Percentiles rank a stretch among this genome's conserved stretches.
Conservation (phyloP, 2,113 vertebrate species). For the Nesoenas mayeri region DNA sequence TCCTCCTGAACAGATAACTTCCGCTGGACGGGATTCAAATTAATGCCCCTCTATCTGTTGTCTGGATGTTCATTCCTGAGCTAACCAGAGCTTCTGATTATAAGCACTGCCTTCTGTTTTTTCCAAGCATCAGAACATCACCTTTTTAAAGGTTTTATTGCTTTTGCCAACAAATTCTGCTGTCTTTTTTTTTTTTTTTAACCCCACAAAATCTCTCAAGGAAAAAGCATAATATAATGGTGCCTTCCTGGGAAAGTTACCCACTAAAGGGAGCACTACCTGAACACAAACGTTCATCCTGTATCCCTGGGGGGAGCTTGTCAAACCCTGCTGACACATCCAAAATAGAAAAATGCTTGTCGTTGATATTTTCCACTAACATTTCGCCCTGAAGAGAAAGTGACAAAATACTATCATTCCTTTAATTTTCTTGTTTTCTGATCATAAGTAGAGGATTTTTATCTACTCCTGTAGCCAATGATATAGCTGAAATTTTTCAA, state of each 20-base stretch:
- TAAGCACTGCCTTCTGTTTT: background rate
- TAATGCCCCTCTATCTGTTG: background rate
- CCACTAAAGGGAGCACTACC: background rate
- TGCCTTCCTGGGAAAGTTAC: background rate
- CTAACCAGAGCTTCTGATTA: background rate
- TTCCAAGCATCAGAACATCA: background rate
- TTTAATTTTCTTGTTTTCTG: background rate
- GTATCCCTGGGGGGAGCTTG: background rate
- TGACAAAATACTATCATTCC: background rate
- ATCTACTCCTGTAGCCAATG: background rate
- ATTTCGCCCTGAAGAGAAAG: background rate
- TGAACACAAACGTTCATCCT: background rate
- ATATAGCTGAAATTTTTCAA: background rate
- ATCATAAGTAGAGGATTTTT: background rate
- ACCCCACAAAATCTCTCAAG: background rate
- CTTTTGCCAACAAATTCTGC: background rate
- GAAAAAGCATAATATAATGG: background rate
- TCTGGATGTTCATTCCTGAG: background rate
- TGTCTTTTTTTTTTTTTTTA: background rate
- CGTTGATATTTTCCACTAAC: background rate
- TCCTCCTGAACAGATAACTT: background rate
- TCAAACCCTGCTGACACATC: background rate
- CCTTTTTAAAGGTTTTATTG: background rate
- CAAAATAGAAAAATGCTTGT: accelerated
- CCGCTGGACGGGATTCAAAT: background rate